These are phyloP conservation scores for Saimiri boliviensis DNA, from an alignment of 2,113 vertebrate species.

Conservation along the genomic window DNA sequence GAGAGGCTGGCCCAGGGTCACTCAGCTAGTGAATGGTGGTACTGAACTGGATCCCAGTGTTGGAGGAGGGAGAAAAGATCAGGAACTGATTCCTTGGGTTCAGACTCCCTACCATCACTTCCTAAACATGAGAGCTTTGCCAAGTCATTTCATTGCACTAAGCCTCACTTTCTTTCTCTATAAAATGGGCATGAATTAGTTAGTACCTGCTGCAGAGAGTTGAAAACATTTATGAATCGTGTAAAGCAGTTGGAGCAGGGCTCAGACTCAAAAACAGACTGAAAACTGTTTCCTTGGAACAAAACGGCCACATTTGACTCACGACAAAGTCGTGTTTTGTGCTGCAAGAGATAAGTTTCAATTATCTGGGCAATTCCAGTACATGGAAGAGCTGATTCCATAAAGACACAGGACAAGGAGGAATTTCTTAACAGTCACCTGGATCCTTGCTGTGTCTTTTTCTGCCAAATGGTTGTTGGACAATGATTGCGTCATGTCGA, in stretches of 20 bases:
- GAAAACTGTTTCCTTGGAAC: neutral
- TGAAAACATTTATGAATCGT: neutral
- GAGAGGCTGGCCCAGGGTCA: neutral
- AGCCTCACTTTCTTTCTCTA: neutral
- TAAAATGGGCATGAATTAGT: neutral
- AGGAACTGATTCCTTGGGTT: neutral
- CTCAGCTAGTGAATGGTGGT: neutral
- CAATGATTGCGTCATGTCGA: neutral
- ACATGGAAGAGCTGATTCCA: neutral
- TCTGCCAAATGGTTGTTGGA: neutral
- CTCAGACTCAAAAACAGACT: neutral
- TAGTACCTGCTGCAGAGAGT: neutral
- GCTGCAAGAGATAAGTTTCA: neutral
- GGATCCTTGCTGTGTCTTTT: neutral
- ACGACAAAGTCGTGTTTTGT: neutral
- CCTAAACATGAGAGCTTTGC: neutral
- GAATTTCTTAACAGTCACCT: neutral
- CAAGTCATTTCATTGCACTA: neutral
- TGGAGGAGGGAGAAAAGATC: neutral
- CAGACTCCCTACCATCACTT: rapidly evolving
- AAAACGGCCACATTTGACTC: neutral
- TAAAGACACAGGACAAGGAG: neutral
- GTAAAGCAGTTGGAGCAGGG: neutral
- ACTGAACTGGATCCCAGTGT: rapidly evolving
- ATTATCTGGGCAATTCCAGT: too few species aligned